These are phyloP conservation scores for Cantharis nigra DNA, from an alignment of 2,888 invertebrate species.

Conservation along the genomic window DNA sequence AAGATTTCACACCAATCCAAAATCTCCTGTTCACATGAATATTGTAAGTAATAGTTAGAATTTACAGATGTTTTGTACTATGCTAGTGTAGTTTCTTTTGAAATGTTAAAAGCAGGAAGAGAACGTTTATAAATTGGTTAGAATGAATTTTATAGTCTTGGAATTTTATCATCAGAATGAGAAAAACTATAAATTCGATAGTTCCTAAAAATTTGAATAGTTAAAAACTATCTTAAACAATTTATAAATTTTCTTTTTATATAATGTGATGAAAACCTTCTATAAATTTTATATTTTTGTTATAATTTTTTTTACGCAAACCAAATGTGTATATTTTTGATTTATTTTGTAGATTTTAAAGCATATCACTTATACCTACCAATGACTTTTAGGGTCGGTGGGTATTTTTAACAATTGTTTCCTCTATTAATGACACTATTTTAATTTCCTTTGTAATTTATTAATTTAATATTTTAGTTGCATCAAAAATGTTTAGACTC, in stretches of 20 bases:
- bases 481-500: not conserved
- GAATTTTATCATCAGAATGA: not conserved
- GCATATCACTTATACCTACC: not conserved
- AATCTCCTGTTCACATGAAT: conserved; percentile 49
- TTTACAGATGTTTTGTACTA: conserved; percentile 7
- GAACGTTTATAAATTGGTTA: not conserved
- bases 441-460: not conserved
- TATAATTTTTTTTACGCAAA: not conserved
- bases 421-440: not conserved
- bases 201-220: not conserved
- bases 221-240: not conserved
- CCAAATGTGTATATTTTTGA: not conserved
- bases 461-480: not conserved
- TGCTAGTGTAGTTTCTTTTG: not conserved
- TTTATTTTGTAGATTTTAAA: not conserved
- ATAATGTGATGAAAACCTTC: not conserved
- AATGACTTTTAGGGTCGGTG: not conserved
- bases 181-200: not conserved
- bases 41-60: conserved; percentile 16
- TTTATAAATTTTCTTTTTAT: not conserved
- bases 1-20: conserved; percentile 63
- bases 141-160: not conserved
- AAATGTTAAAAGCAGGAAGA: not conserved
- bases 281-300: not conserved
- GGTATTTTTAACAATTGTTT: not conserved